Conservation (phyloP, 2,888 invertebrate genomes). For the Bombyx huttoni region DNA sequence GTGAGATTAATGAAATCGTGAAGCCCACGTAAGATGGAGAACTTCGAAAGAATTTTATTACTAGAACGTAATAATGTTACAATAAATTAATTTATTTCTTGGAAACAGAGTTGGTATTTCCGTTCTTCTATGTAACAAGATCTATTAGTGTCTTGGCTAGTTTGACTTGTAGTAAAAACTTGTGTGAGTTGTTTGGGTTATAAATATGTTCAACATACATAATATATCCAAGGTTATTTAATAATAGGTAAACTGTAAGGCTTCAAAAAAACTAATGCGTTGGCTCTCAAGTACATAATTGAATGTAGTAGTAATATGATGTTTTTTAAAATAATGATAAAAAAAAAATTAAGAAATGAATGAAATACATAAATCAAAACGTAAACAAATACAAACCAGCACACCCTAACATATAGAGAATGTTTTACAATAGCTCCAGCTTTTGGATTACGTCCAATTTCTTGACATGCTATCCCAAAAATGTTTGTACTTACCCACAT, state of each 20-base stretch:
- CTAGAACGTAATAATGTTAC: slow-evolving; percentile 5
- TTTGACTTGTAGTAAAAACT: no score
- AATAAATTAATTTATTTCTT: slow-evolving; percentile 9
- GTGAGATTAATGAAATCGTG: slow-evolving; percentile 3
- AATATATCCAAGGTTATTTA: no score
- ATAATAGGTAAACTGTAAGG: no score
- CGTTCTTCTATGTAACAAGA: slow-evolving; percentile 1
- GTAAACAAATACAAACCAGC: slow-evolving; percentile 42
- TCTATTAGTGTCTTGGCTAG: no score
- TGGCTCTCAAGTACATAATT: slow-evolving; percentile 3
- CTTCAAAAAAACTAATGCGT: not conserved
- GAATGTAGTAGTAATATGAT: not conserved
- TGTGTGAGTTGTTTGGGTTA: no score
- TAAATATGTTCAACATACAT: no score
- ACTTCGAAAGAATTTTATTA: slow-evolving; percentile 8
- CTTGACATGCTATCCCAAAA: slow-evolving; percentile 43
- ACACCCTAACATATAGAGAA: slow-evolving; percentile 48
- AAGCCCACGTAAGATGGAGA: slow-evolving; percentile 9
- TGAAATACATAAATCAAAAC: slow-evolving; percentile 14
- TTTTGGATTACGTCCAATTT: slow-evolving; percentile 59
- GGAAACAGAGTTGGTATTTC: slow-evolving; percentile 10
- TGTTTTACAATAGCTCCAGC: slow-evolving; percentile 51
- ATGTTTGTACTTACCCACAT: not conserved
- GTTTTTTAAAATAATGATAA: not conserved
- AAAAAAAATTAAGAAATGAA: not conserved